Conservation (phyloP, 2,797 vertebrate species). For the Sparidentex hasta region DNA sequence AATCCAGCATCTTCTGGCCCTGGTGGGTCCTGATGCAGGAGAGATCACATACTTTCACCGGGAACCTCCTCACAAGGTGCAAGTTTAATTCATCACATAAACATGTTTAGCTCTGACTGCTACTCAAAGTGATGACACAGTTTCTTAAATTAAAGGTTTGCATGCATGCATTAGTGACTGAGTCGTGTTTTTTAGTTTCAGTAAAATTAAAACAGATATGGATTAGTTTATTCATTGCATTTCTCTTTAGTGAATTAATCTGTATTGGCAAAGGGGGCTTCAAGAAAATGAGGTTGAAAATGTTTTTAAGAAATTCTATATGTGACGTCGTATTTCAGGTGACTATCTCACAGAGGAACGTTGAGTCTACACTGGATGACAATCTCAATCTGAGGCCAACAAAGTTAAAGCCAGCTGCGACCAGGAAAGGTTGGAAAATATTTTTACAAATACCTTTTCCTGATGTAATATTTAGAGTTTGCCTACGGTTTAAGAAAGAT, state of each 20-base stretch:
- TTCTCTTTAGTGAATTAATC: too few relatives aligned
- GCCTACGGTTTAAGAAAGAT: not conserved
- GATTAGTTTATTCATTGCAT: too few relatives aligned
- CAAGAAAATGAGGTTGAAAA: not conserved
- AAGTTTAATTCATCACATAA: not conserved
- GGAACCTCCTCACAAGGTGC: slow-evolving; percentile 94
- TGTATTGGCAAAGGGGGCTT: not conserved
- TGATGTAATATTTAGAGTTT: too few relatives aligned
- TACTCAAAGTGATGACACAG: not conserved
- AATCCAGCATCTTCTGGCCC: slow-evolving; percentile 93
- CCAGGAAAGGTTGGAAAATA: slow-evolving; percentile 76
- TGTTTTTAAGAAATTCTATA: not conserved
- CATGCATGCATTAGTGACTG: not conserved
- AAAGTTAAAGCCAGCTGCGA: slow-evolving; percentile 77
- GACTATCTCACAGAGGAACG: slow-evolving; percentile 86
- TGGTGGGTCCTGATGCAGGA: slow-evolving; percentile 89
- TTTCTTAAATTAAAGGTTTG: not conserved
- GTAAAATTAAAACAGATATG: too few relatives aligned
- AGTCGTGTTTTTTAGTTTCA: not conserved
- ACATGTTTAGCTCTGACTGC: not conserved
- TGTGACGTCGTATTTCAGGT: slow-evolving; percentile 83
- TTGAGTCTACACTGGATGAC: slow-evolving; percentile 74
- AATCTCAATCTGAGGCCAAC: slow-evolving; percentile 75
- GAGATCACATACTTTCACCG: slow-evolving; percentile 95
- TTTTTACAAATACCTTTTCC: too few relatives aligned